Conservation (phyloP, 2,888 invertebrate species). For the Spatulosminthurus flaviceps region DNA sequence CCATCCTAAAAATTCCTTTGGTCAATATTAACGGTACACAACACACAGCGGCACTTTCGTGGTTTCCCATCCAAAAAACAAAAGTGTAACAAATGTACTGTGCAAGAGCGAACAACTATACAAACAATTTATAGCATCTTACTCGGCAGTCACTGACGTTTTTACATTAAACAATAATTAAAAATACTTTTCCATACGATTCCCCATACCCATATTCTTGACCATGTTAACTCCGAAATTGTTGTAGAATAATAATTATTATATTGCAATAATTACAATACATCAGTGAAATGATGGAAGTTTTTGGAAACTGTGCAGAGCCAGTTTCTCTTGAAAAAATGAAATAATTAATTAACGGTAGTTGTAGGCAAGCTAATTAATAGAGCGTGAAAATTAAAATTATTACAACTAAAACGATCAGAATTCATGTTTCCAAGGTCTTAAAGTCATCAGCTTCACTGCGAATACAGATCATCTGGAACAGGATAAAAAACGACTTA, state of each 20-base stretch:
- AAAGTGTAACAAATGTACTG: background rate
- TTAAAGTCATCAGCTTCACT: slow-evolving; percentile 1
- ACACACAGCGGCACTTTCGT: background rate
- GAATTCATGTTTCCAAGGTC: background rate
- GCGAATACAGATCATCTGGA: slow-evolving; percentile 33
- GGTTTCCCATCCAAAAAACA: too few species aligned
- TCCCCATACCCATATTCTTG: background rate
- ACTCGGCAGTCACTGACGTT: background rate
- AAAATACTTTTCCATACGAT: background rate
- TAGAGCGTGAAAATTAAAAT: background rate
- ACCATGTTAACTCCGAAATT: slow-evolving; percentile 5
- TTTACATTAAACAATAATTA: background rate
- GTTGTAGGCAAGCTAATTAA: too few species aligned
- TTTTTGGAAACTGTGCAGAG: background rate
- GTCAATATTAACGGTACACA: background rate
- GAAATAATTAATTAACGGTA: background rate
- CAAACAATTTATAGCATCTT: slow-evolving; percentile 7
- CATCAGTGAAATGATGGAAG: background rate
- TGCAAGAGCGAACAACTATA: background rate
- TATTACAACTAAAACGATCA: background rate
- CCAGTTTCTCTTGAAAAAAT: background rate
- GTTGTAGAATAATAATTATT: background rate
- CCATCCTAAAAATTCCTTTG: background rate
- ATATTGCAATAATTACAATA: background rate
- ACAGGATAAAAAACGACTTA: background rate